Evolutionary conservation across 2,797 vertebrate species (phyloP), one percentile per base, ranked within the genome.

Genomic region (Carduelis carduelis): DNA sequence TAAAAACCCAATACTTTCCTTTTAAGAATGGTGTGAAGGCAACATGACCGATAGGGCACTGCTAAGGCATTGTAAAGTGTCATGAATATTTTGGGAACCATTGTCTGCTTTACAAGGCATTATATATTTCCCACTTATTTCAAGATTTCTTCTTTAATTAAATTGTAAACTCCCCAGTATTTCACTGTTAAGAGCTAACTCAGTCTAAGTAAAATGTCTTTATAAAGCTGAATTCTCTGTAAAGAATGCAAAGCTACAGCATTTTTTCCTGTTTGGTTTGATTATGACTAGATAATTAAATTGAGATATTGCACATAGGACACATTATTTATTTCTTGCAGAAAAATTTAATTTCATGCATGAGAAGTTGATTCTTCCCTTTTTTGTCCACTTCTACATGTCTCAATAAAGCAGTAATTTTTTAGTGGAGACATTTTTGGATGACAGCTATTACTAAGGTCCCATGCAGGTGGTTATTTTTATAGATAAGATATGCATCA

Each of bases 131-230:
- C 41, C 43, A 69, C n/a, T 81, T 88, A 86, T 81, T 74, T 78
- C 35, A 93, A 69, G 77, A 83, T 76, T 78, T 90, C 35, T 79
- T n/a, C 53, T 93, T 91, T 94, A 94, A 93, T 93, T 94, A 78
- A 93, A 46, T 84, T 82, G 70, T 64, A 84, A 93, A 94, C 52
- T 87, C 70, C 59, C 76, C 47, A 34, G 17, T 82, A 90, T 84
- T 89, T 87, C 63, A 94, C n/a, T 69, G 56, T n/a, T 79, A 70
- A 93, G 32, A 74, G 6, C 34, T 66, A 56, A 24, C 7, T 10
- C 10, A 26, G 3, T 53, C 10, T 46, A 72, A 78, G 43, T 44
- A 56, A 88, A 77, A 52, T 66, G 41, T 32, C 43, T 79, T 69
- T 47, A 68, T 78, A 46, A 74, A 95, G 43, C 22, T 57, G 20